phyloP scores from a whole-genome alignment of 2,797 vertebrate genomes.

The Furcifer pardalis region DNA sequence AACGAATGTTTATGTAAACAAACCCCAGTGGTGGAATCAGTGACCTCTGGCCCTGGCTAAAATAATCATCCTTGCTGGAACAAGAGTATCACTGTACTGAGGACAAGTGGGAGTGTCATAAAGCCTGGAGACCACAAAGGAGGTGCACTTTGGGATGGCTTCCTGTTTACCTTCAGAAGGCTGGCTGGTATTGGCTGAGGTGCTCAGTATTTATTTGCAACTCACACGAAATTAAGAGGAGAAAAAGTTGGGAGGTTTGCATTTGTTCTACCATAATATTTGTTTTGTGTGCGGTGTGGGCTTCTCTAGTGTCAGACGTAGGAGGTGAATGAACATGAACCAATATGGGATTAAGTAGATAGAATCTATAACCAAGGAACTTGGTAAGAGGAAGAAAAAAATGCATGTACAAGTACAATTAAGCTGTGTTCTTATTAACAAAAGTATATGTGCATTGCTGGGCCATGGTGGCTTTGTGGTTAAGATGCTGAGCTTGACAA shows the following conservation, averaged over 20 bases:
- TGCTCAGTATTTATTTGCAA: neutral
- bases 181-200: neutral
- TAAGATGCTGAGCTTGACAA: too few relatives aligned
- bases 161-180: conserved; percentile 36
- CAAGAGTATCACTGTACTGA: neutral
- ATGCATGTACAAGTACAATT: neutral
- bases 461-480: too few relatives aligned
- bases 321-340: neutral
- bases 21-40: conserved; percentile 16
- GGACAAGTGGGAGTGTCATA: neutral
- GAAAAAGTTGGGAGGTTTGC: neutral
- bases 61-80: neutral
- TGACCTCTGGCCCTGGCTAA: conserved; percentile 3
- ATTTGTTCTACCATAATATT: conserved; percentile 9
- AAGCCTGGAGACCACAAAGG: neutral
- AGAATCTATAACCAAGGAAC: neutral
- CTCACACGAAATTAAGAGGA: neutral
- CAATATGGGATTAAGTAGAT: accelerated
- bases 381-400: neutral
- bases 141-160: conserved; percentile 10
- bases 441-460: neutral
- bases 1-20: conserved; percentile 28
- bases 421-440: neutral
- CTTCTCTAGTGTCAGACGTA: accelerated
- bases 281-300: too few relatives aligned